phyloP scores from a whole-genome alignment of 64 coral and sea anemone genomes.

The Porites lutea region DNA sequence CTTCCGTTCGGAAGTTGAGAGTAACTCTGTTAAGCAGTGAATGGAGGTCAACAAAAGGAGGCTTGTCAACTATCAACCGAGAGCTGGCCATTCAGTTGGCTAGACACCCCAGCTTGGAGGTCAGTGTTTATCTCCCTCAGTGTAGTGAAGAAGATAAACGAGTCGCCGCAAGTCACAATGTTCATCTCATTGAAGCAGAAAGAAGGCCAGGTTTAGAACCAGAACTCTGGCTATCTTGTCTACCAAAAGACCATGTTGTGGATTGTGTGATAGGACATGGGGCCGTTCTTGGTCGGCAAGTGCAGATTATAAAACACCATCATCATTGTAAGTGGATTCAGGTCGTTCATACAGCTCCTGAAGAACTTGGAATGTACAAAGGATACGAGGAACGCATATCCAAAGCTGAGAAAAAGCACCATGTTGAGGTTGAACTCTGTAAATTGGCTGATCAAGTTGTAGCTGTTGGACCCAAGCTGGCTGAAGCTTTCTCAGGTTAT shows the following conservation, averaged over 20 bases:
- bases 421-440: not conserved
- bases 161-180: not conserved
- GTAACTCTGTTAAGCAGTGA: not conserved
- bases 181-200: not conserved
- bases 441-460: not conserved
- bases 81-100: not conserved
- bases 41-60: not conserved
- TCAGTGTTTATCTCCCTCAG: not conserved
- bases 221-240: not conserved
- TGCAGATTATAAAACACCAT: not conserved
- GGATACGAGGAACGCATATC: not conserved
- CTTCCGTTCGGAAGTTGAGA: not conserved
- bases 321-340: not conserved
- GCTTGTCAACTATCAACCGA: not conserved
- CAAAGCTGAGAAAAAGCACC: not conserved
- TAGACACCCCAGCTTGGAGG: not conserved
- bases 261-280: not conserved
- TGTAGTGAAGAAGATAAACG: not conserved
- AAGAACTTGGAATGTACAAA: slow-evolving; percentile 38
- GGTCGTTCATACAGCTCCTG: not conserved
- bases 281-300: not conserved
- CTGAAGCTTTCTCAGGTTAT: not conserved
- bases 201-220: not conserved
- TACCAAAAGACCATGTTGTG: not conserved
- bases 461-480: slow-evolving; percentile 1